Evolutionary conservation across 2,113 vertebrate species (phyloP).

Genomic region (Suricata suricatta): DNA sequence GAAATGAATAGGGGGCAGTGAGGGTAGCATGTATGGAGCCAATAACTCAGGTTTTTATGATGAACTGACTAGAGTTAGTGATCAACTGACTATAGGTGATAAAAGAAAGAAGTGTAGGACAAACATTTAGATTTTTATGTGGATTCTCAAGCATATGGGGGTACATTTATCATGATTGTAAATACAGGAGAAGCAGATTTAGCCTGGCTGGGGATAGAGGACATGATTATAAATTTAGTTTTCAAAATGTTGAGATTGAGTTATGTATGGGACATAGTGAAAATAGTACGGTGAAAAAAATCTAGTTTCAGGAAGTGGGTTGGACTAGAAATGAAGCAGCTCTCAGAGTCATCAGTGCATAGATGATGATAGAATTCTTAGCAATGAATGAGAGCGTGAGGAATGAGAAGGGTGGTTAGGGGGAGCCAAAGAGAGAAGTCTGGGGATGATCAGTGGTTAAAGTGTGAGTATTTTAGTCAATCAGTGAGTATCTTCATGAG

Average conservation of each 20-base stretch:
- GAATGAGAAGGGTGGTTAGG: background rate
- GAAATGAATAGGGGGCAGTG: background rate
- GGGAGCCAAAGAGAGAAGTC: background rate
- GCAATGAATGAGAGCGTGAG: background rate
- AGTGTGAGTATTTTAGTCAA: background rate
- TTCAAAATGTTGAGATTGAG: background rate
- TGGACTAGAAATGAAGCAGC: background rate
- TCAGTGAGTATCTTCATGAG: background rate
- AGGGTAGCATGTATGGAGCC: background rate
- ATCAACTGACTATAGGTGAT: background rate
- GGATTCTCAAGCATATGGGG: background rate
- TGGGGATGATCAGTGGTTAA: background rate
- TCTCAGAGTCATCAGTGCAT: background rate
- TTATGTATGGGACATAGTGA: background rate
- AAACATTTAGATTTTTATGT: background rate
- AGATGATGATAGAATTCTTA: background rate
- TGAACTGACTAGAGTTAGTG: background rate
- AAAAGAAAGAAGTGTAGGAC: background rate
- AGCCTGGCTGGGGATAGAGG: background rate
- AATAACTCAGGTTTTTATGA: background rate
- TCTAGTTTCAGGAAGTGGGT: background rate
- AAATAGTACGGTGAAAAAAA: background rate
- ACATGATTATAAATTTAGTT: background rate
- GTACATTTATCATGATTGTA: background rate
- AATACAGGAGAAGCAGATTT: background rate